Base-by-base conservation (phyloP, 1,140 invertebrate genomes). In the Teleogryllus occipitalis region DNA sequence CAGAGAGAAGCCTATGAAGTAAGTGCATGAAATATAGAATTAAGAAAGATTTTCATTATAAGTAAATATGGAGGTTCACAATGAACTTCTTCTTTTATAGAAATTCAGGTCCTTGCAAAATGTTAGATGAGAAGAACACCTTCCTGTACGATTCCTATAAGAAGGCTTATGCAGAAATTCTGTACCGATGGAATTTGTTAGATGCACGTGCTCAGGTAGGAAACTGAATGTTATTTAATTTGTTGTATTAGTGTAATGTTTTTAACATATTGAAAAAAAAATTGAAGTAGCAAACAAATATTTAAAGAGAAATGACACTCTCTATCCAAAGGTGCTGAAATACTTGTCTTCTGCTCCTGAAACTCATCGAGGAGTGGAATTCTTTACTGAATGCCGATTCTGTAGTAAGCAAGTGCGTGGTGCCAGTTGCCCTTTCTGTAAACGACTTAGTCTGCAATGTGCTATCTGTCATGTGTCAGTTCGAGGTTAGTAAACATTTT, bases 141-240 rank as follows among this genome's bases (percentile, higher is more conserved):
- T 84, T 87, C 46, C 86, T 95, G 7, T 97, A 97, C 84, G 95
- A 98, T 84, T 91, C 92, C 77, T 97, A 95, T 82, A 97, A 97
- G 84, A 89, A 92, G 81, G 90, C 92, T 0, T 98, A 98, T 85
- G 95, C 95, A 0, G 95, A 98, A 83, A 92, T 97, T 22, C 87
- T 98, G 8, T 94, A 97, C 83, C 88, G 94, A 8, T 94, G 93
- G 92, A 91, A 93, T 82, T 86, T 97, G 27, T 86, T 96, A 8
- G 94, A 97, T 83, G 92, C 94, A 47, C 89, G 95, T 82, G 92
- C 94, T 8, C 90, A 94, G 84, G 91, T 91, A 83, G 82, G 77
- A 79, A 84, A 21, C 81, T 39, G 1, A 39, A 39, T 39, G 27
- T 39, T 39, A 39, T 39, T 39, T 39, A 39, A 39, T 39, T 39